These are phyloP conservation scores for Chaetogeoica ovagalla DNA, from an alignment of 2,888 invertebrate genomes.

Conservation along the genomic window DNA sequence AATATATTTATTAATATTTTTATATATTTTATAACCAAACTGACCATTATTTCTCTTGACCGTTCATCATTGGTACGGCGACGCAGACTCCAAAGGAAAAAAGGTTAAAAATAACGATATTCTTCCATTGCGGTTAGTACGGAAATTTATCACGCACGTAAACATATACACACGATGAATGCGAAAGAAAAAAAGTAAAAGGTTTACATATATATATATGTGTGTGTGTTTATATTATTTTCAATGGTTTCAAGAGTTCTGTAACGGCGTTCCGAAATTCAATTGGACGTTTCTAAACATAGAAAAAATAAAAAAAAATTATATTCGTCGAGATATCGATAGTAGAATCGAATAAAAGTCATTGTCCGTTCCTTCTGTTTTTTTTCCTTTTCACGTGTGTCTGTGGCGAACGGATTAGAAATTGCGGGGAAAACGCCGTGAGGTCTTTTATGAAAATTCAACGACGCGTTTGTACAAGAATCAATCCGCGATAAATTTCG, in stretches of 20 bases:
- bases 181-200: not conserved
- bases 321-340: constrained; percentile 6
- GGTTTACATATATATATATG: not conserved
- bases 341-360: not conserved
- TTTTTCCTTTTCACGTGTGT: not conserved
- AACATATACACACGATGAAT: constrained; percentile 23
- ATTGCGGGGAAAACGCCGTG: too few relatives aligned
- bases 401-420: too few relatives aligned
- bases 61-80: constrained; percentile 43
- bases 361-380: not conserved
- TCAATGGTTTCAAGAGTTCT: not conserved
- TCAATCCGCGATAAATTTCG: too few relatives aligned
- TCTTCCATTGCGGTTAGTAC: constrained; percentile 13
- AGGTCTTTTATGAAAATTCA: too few relatives aligned
- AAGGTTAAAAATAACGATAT: constrained; percentile 42
- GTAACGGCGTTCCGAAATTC: constrained; percentile 9
- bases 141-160: constrained; percentile 43
- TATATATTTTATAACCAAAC: not conserved
- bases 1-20: too few relatives aligned
- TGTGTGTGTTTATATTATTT: too few relatives aligned
- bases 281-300: not conserved
- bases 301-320: too few relatives aligned
- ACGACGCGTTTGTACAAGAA: too few relatives aligned
- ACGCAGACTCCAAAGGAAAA: constrained; percentile 42
- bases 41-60: constrained; percentile 31